phyloP scores from a whole-genome alignment of 2,797 vertebrate genomes.

The Pitangus sulphuratus region DNA sequence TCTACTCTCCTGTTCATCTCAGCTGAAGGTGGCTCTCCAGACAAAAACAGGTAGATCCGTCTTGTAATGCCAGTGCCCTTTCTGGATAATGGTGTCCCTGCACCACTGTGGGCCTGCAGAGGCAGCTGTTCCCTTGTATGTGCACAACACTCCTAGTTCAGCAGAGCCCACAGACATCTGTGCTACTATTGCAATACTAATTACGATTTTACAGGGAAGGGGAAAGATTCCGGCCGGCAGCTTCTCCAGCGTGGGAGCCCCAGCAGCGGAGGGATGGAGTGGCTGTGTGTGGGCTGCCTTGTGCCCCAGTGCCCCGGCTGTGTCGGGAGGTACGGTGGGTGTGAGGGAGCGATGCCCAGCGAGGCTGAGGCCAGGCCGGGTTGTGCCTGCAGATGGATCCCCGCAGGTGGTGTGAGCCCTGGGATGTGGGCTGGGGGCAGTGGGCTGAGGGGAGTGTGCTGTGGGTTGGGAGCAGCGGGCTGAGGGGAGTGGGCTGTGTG shows the following conservation, averaged over 20 bases:
- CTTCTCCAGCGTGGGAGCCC: background rate
- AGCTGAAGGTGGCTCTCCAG: background rate
- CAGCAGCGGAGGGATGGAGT: background rate
- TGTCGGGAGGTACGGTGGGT: background rate
- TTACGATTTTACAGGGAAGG: background rate
- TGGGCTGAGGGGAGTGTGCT: too few relatives aligned
- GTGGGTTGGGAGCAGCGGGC: too few relatives aligned
- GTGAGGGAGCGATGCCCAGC: background rate
- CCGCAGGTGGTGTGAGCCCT: too few relatives aligned
- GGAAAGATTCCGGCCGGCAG: too few relatives aligned
- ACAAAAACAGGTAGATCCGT: rapidly evolving
- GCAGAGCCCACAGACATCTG: background rate
- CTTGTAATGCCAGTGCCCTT: rapidly evolving
- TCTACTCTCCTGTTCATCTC: background rate
- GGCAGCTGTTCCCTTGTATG: rapidly evolving
- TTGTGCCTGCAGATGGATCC: background rate
- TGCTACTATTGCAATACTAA: background rate
- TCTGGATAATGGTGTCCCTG: background rate
- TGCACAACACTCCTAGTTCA: rapidly evolving
- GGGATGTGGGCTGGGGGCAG: background rate
- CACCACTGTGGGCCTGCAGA: background rate
- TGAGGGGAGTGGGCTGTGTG: too few relatives aligned
- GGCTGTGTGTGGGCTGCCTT: too few relatives aligned
- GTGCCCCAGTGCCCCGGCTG: too few relatives aligned
- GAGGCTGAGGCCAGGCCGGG: background rate